Conservation (phyloP, 1,140 invertebrate genomes). For the Lasioglossum albipes region DNA sequence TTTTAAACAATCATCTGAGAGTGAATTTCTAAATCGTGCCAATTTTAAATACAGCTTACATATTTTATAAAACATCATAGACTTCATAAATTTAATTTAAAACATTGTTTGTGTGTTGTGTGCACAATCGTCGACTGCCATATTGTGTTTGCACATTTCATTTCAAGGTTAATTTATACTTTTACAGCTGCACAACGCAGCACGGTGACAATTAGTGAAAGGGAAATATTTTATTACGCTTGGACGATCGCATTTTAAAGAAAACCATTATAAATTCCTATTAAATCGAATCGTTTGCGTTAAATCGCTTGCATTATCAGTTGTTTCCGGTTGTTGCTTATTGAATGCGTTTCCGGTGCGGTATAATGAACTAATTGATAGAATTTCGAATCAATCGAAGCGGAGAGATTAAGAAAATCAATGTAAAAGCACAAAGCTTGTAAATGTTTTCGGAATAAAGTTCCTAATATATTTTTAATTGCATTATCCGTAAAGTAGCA, state of each 20-base stretch:
- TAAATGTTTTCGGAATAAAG: background rate
- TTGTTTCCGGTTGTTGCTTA: background rate
- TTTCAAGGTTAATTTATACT: background rate
- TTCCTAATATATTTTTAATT: too few species aligned
- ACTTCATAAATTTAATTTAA: too few species aligned
- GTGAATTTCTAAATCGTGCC: too few species aligned
- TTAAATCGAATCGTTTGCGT: constrained; percentile 1
- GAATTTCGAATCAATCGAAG: background rate
- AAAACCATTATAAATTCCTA: background rate
- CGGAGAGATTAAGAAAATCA: background rate
- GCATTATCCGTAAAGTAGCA: too few species aligned
- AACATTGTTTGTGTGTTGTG: too few species aligned
- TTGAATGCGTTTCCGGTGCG: background rate
- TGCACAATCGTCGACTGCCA: too few species aligned
- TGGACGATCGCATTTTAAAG: constrained; percentile 1
- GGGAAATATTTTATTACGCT: background rate
- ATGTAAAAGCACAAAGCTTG: background rate
- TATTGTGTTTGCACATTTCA: background rate
- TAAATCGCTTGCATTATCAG: background rate
- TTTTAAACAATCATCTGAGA: too few species aligned
- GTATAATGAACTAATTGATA: background rate
- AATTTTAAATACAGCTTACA: too few species aligned
- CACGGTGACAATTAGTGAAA: background rate
- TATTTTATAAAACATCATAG: too few species aligned
- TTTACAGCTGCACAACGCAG: background rate